phyloP scores from a whole-genome alignment of 37 sponge, comb jelly and placozoan species.

The Halichondria panicea region DNA sequence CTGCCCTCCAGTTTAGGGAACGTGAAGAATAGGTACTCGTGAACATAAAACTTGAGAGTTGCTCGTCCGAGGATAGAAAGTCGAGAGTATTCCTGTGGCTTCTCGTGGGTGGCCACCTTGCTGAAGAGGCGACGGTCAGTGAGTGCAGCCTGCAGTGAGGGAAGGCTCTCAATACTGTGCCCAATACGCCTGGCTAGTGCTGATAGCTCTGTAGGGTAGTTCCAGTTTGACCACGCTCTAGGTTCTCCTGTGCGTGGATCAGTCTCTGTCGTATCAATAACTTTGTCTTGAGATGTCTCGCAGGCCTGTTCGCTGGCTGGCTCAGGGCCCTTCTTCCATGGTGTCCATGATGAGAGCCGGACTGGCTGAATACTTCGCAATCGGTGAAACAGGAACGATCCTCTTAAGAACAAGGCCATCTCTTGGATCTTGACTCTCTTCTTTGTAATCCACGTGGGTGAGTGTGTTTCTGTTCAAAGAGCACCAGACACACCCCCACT shows the following conservation, averaged over 20 bases:
- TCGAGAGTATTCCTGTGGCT: slow-evolving; percentile 36
- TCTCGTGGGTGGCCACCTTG: background rate
- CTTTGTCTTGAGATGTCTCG: too few relatives aligned
- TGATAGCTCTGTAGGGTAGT: slow-evolving; percentile 63
- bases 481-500: too few relatives aligned
- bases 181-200: slow-evolving; percentile 71
- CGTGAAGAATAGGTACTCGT: slow-evolving; percentile 62
- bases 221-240: slow-evolving; percentile 47
- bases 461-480: too few relatives aligned
- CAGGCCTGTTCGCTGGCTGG: too few relatives aligned
- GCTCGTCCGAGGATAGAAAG: slow-evolving; percentile 64
- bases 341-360: too few relatives aligned
- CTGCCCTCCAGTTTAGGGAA: slow-evolving; percentile 67
- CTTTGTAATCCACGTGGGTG: too few relatives aligned
- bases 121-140: background rate
- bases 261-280: too few relatives aligned
- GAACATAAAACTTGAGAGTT: slow-evolving; percentile 51
- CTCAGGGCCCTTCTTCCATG: too few relatives aligned
- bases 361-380: too few relatives aligned
- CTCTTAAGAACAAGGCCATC: too few relatives aligned
- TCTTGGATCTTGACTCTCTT: too few relatives aligned
- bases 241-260: slow-evolving; percentile 49
- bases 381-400: too few relatives aligned
- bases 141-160: slow-evolving; percentile 60
- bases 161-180: slow-evolving; percentile 18